Evolutionary conservation across 2,888 invertebrate genomes (phyloP).

Genomic region (Cephus runcator): DNA sequence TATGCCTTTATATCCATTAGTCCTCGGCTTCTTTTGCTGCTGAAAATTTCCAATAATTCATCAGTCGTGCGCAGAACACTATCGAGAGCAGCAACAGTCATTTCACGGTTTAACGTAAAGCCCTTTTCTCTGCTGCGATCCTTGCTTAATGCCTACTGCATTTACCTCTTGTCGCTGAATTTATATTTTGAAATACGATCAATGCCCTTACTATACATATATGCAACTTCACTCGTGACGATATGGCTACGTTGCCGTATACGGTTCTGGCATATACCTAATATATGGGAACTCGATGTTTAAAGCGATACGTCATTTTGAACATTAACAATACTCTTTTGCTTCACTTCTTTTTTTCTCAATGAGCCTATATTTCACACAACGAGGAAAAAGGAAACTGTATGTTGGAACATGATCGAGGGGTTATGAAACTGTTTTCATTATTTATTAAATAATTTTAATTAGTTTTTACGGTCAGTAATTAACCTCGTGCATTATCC

Average conservation of each 20-base stretch:
- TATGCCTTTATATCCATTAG: not conserved
- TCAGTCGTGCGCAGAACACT: not conserved
- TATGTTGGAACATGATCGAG: not conserved
- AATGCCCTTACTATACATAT: not conserved
- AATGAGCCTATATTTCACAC: not conserved
- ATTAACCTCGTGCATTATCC: not conserved
- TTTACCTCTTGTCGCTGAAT: not conserved
- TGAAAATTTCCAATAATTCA: not conserved
- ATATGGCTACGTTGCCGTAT: not conserved
- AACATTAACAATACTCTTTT: not conserved
- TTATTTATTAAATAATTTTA: not conserved
- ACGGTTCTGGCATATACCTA: not conserved
- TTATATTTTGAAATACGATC: not conserved
- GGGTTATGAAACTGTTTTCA: not conserved
- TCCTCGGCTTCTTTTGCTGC: not conserved
- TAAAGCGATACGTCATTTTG: not conserved
- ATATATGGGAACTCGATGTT: not conserved
- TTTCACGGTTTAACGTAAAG: not conserved
- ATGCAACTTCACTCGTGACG: not conserved
- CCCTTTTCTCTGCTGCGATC: not conserved
- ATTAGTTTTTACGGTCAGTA: not conserved
- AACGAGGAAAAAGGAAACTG: not conserved
- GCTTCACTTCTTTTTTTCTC: not conserved
- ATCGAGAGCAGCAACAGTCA: not conserved
- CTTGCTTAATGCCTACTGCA: not conserved